Evolutionary conservation across 2,113 vertebrate genomes (phyloP).

Genomic region (Lonchura striata): DNA sequence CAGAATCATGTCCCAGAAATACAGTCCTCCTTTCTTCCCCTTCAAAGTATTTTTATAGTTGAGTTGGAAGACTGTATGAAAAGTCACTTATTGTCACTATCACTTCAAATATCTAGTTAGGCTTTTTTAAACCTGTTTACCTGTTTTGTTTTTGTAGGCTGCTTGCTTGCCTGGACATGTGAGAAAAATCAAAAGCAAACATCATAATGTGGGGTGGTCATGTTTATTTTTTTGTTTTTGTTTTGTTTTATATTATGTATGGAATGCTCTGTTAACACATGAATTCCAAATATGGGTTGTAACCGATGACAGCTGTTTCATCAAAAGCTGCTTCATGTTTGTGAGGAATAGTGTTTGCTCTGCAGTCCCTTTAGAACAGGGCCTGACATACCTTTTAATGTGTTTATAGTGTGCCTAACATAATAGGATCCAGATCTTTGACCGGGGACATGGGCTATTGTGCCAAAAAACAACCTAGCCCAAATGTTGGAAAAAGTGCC

Average conservation of each 20-base stretch:
- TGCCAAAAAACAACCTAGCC: background rate
- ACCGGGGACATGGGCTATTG: background rate
- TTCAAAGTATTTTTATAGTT: conserved; percentile 17
- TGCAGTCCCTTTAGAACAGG: conserved; percentile 1
- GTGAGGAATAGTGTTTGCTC: background rate
- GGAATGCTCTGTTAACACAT: background rate
- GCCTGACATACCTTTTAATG: conserved; percentile 5
- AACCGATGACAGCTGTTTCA: background rate
- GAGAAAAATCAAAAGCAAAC: conserved; percentile 17
- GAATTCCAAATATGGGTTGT: background rate
- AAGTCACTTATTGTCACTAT: conserved; percentile 39
- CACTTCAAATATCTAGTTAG: conserved; percentile 62
- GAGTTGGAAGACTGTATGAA: background rate
- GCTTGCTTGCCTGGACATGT: conserved; percentile 67
- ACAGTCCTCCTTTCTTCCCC: background rate
- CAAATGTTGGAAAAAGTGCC: background rate
- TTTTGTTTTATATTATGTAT: background rate
- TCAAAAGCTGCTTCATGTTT: background rate
- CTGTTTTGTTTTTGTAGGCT: background rate
- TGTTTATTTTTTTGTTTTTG: too few relatives aligned
- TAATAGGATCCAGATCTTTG: conserved; percentile 31
- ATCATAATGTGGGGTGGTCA: background rate
- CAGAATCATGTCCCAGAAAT: conserved; percentile 33
- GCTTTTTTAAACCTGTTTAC: conserved; percentile 39
- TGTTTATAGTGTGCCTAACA: conserved; percentile 2